Percentiles rank a stretch among this genome's conserved stretches.
Conservation (phyloP, 2,797 vertebrate genomes). For the Rhynchotus rufescens region DNA sequence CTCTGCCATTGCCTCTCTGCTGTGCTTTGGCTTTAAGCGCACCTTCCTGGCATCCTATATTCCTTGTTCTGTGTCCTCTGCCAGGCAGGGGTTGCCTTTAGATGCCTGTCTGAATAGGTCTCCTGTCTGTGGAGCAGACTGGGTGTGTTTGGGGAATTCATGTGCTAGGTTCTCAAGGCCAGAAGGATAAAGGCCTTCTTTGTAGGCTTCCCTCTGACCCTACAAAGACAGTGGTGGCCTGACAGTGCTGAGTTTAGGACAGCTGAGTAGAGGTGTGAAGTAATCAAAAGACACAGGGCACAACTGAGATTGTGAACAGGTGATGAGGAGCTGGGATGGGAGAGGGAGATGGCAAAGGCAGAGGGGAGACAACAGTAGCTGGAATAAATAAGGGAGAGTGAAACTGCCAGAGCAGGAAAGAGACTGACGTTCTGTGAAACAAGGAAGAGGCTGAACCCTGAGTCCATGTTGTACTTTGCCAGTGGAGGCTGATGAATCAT, state of each 20-base stretch:
- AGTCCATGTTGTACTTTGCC: background rate
- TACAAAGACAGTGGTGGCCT: background rate
- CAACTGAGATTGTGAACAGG: background rate
- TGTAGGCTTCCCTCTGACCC: background rate
- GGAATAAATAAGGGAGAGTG: background rate
- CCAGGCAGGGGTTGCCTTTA: background rate
- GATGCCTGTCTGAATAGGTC: rapidly evolving
- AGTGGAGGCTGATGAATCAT: background rate
- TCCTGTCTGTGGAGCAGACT: background rate
- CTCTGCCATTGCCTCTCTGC: background rate
- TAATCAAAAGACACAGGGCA: background rate
- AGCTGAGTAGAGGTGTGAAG: background rate
- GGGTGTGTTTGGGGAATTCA: background rate
- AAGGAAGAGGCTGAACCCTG: background rate
- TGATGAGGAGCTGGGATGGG: background rate
- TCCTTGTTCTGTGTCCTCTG: background rate
- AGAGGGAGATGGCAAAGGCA: background rate
- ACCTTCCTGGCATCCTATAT: background rate
- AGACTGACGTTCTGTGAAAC: background rate
- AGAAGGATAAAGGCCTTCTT: background rate
- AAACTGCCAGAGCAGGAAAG: background rate
- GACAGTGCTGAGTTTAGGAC: background rate
- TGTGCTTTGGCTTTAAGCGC: background rate
- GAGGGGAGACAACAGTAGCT: background rate
- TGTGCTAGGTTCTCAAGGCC: background rate